These are phyloP conservation scores for Fukomys damarensis DNA, from an alignment of 2,113 vertebrate species.

Conservation along the genomic window DNA sequence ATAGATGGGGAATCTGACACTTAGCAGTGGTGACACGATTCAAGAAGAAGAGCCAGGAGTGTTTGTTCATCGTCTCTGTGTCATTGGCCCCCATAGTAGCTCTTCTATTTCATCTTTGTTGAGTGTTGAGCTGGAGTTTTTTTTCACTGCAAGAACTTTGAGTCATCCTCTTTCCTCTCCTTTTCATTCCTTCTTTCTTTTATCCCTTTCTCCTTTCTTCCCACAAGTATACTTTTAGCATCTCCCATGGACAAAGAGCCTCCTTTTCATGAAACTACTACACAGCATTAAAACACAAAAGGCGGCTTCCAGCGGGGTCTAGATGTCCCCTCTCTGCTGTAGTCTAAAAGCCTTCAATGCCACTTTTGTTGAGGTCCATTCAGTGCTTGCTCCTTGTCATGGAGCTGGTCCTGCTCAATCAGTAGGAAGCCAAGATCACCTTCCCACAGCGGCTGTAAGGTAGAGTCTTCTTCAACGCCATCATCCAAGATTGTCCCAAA, in stretches of 20 bases:
- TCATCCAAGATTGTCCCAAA: not conserved
- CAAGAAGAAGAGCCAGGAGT: not conserved
- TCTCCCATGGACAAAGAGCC: not conserved
- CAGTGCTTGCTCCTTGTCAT: not conserved
- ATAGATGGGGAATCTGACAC: not conserved
- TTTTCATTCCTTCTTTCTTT: not conserved
- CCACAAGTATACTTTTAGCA: not conserved
- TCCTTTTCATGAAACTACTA: not conserved
- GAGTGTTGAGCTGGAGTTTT: not conserved
- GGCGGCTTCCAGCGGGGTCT: not conserved
- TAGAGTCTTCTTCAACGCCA: not conserved
- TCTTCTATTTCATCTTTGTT: not conserved
- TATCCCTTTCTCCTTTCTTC: not conserved
- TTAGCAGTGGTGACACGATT: rapidly evolving
- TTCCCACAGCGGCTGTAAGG: not conserved
- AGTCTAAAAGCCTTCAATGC: too few relatives aligned
- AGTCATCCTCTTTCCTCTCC: not conserved
- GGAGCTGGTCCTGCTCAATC: not conserved
- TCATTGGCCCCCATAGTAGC: not conserved
- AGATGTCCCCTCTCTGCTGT: too few relatives aligned
- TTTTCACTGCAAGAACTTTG: not conserved
- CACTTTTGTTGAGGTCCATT: not conserved
- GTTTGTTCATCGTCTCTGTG: not conserved
- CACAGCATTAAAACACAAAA: not conserved
- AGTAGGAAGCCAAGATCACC: not conserved